Evolutionary conservation across 2,113 vertebrate species (phyloP).

Genomic region (Callorhinus ursinus): DNA sequence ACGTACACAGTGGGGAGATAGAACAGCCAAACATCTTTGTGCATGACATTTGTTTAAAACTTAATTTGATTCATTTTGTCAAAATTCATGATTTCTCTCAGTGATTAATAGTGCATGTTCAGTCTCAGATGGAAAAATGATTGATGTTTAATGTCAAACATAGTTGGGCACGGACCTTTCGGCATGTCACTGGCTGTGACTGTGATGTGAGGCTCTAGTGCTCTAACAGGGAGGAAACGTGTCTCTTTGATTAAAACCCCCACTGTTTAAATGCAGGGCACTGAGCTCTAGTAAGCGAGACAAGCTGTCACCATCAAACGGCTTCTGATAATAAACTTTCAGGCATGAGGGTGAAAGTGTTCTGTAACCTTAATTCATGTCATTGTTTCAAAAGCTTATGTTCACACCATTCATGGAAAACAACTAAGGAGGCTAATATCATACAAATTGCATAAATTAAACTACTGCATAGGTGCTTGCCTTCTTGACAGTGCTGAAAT

Average conservation of each 20-base stretch:
- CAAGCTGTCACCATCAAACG: background rate
- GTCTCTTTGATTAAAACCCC: conserved; percentile 27
- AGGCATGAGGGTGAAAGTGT: background rate
- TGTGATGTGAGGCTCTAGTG: background rate
- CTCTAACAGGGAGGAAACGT: conserved; percentile 8
- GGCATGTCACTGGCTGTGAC: background rate
- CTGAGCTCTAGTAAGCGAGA: background rate
- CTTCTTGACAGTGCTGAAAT: conserved; percentile 32
- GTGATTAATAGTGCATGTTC: background rate
- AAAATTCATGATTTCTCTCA: background rate
- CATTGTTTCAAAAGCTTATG: conserved; percentile 25
- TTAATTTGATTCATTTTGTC: conserved; percentile 21
- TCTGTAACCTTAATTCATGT: background rate
- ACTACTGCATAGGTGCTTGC: background rate
- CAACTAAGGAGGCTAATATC: conserved; percentile 33
- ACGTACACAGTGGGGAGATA: background rate
- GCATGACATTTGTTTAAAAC: conserved; percentile 51
- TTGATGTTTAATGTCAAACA: conserved; percentile 39
- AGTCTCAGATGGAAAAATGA: conserved; percentile 29
- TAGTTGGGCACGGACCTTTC: background rate
- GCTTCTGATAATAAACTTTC: background rate
- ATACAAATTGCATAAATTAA: conserved; percentile 29
- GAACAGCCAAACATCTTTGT: background rate
- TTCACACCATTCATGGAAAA: background rate
- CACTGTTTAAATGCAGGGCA: background rate